Base-by-base conservation (phyloP, 2,113 vertebrate genomes). In the Polyodon spathula region DNA sequence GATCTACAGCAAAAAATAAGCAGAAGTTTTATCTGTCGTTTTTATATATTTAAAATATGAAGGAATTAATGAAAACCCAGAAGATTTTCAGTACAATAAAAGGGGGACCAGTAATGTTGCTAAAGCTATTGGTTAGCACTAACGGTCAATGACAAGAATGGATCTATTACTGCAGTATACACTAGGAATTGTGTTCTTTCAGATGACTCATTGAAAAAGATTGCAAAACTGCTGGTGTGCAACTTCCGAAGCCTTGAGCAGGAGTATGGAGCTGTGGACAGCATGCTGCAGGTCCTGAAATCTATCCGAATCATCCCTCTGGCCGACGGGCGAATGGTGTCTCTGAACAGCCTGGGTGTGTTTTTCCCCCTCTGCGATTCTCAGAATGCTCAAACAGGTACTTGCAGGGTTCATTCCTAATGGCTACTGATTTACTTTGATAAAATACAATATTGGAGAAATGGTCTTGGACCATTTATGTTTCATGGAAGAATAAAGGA, bases 221-320 rank as follows among this genome's bases (percentile, higher is more conserved):
- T 89, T 52, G 86, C 86, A 68, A 72, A 73, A 65, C 71, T 89
- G 6, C 68, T 89, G 71, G 84, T 86, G 6, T 89, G 87, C 67
- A 84, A 84, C 72, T 85, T 81, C 71, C 79, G 85, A n/a, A 81
- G 85, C 16, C 65, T 88, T 66, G 86, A 89, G 65, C 71, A 82
- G 1, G 83, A 86, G 53, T 87, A 81, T 2, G 77, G 73, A 37
- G 83, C 86, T 43, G 62, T 66, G 0, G 81, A 86, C 4, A 63
- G 64, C 15, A 70, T 84, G 39, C 54, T 86, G 40, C 75, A 82
- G 53, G 72, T 67, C 14, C 81, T 89, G 11, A 69, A 59, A 46
- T 78, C 82, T 4, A 70, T 86, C 69, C 82, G 83, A 68, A 82
- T 89, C 63, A 80, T 89, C 54, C 87, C 87, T n/a, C 75, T 89